Evolutionary conservation across 2,797 vertebrate species (phyloP), one percentile per base, ranked within the genome.

Genomic region (Enoplosus armatus): DNA sequence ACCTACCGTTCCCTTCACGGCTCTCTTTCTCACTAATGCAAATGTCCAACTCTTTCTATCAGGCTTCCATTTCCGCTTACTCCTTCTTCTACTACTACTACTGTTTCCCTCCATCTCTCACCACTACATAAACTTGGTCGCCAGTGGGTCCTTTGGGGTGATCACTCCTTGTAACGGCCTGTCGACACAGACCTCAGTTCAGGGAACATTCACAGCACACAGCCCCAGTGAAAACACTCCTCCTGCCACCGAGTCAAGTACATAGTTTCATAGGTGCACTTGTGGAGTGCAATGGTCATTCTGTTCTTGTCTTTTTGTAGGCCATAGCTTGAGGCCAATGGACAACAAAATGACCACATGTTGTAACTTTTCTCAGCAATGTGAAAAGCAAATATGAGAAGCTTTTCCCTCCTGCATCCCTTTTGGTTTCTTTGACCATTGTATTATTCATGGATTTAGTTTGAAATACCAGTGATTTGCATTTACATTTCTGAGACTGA

Each of bases 101-200:
- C 53, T 16, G 16, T 63, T 58, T 62, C 43, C 45, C 45, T 72
- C 29, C 31, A 37, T 80, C 73, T 80, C 67, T 72, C 65, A 76
- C 5, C 63, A 78, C 58, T 16, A n/a, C 24, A 43, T 35, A 51
- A 45, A 31, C 51, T 69, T 47, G 11, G 54, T 41, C 56, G 43
- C 77, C 71, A 83, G 71, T 48, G 33, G 67, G 63, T 58, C 72
- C 78, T 78, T 33, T 74, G 43, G 69, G 59, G 74, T 33, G 68
- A 79, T 77, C 29, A 33, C 74, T 59, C 39, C 58, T 41, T 35
- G 53, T 55, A 62, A 66, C 29, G 18, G 58, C 55, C 45, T 65
- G 59, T 67, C 69, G 18, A 61, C 72, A 64, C 53, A 67, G 41
- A 60, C 65, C 48, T 55, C 47, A 63, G 58, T 15, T 51, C 37